These are phyloP conservation scores for Rhyacophila evoluta DNA, from an alignment of 2,888 invertebrate species.

Conservation along the genomic window DNA sequence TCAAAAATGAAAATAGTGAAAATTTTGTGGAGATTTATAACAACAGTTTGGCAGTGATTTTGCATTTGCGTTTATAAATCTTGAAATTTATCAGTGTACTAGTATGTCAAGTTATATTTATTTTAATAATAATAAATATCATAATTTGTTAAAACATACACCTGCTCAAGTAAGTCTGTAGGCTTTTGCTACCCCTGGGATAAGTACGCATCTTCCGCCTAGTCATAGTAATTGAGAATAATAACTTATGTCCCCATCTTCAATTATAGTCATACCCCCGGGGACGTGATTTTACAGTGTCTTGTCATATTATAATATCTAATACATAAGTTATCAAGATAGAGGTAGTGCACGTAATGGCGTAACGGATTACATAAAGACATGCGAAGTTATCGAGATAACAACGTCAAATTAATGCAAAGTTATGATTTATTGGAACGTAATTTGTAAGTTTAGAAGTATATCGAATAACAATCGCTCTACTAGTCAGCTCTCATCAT, in stretches of 20 bases:
- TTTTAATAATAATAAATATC: no score
- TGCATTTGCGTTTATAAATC: no score
- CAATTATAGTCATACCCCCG: background rate
- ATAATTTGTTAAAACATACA: background rate
- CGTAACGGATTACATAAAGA: background rate
- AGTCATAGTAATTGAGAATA: conserved; percentile 2
- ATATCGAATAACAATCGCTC: no score
- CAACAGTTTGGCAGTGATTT: no score
- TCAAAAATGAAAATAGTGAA: no score
- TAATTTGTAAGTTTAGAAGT: background rate
- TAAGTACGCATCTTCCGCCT: background rate
- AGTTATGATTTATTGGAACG: background rate
- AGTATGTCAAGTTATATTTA: no score
- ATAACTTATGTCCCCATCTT: background rate
- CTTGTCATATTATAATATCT: background rate
- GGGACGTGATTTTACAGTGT: conserved; percentile 11
- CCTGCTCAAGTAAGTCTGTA: background rate
- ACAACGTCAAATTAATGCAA: background rate
- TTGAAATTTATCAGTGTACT: no score
- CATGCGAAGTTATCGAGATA: background rate
- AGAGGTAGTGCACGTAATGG: background rate
- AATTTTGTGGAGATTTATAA: no score
- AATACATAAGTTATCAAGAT: background rate
- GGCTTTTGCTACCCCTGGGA: background rate
- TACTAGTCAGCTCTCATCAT: no score